Base-by-base conservation (phyloP, 2,888 invertebrate species). In the Minunthozetes semirufus region DNA sequence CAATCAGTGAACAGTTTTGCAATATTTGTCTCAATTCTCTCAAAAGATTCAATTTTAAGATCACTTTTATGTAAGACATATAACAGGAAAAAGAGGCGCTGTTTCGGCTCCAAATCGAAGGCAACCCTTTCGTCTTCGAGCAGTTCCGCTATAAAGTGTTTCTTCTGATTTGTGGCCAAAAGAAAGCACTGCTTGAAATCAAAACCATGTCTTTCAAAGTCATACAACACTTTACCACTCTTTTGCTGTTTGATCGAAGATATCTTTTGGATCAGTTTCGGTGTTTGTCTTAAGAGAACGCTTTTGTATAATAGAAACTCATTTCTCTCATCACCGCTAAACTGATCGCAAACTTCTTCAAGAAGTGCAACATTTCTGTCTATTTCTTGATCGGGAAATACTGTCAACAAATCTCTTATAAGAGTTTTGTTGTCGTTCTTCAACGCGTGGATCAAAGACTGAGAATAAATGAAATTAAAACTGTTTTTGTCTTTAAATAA, bases 351-450 rank as follows among this genome's bases (percentile, higher is more conserved):
- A 50, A 74, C 38, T 59, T 70, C 25, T 13, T 72, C 42, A 17
- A 74, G 11, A 19, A 76, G 38, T 19, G 70, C 70, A n/a, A 72
- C 66, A 42, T 74, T 61, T 50, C 17, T 29, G 17, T 68, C 25
- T 25, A 76, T 19, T n/a, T 74, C 61, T 38, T 72, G 29, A 56
- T 76, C 75, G 1, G 76, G 75, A 27, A 72, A 61, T 53, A 76
- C 25, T 42, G 56, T 42, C 27, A 76, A 48, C 4, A 76, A 56
- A 6, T 71, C 53, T 13, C 63, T 9, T 56, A 75, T 38, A 15
- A 46, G 48, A 13, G 4, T 4, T 33, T 33, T 25, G 17, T 74
- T 74, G 15, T 72, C 72, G 56, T 59, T 72, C 9, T 75, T 72
- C 53, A 75, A 72, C 11, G 75, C 33, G 22, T 75, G 72, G 22